Conservation (phyloP, 1,140 invertebrate genomes). For the Brachionus sp. region DNA sequence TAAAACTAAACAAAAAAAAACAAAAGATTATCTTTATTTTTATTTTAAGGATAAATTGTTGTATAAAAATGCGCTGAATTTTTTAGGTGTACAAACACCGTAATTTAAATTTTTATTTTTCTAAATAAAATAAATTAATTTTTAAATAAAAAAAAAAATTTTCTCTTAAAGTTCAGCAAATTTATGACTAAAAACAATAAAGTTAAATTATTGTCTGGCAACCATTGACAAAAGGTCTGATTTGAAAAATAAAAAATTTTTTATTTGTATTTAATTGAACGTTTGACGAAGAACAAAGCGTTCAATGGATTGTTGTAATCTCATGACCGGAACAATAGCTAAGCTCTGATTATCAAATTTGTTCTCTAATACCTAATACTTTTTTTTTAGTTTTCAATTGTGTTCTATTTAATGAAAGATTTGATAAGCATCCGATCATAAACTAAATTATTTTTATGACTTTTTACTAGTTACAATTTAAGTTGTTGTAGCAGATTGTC, state of each 20-base stretch:
- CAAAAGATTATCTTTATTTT: neutral
- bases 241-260: too few relatives aligned
- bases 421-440: neutral
- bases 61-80: constrained; percentile 52
- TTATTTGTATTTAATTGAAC: neutral
- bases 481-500: too few relatives aligned
- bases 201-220: neutral
- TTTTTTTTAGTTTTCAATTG: neutral
- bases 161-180: neutral
- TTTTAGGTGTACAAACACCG: constrained; percentile 49
- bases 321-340: neutral
- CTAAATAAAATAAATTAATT: neutral
- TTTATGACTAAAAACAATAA: neutral
- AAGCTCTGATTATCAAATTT: constrained; percentile 3
- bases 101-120: neutral
- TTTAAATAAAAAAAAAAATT: neutral
- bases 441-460: neutral
- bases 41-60: constrained; percentile 50
- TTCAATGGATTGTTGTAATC: neutral
- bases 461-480: too few relatives aligned
- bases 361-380: neutral
- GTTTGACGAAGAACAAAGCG: neutral
- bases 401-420: neutral
- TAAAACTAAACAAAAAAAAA: neutral
- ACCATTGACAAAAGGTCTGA: too few relatives aligned